A percentile compares a stretch with the other conserved stretches of the same genome.
phyloP scores from a whole-genome alignment of 2,797 vertebrate genomes.

The Channallabes apus region DNA sequence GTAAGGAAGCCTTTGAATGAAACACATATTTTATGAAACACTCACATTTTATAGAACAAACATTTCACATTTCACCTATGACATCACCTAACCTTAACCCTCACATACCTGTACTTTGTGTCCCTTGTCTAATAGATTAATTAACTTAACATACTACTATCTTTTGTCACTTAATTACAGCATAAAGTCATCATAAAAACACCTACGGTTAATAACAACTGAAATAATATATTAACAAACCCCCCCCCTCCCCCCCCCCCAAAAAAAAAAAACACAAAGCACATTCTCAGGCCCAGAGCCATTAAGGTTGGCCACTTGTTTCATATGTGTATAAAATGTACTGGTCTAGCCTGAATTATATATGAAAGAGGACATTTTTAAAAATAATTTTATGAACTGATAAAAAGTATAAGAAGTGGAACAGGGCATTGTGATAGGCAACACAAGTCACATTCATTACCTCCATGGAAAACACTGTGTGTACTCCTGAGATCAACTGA shows the following conservation, averaged over 20 bases:
- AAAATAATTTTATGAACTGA: not conserved
- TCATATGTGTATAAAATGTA: constrained; percentile 45
- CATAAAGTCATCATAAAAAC: not conserved
- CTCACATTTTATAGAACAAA: not conserved
- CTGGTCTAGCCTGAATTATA: constrained; percentile 60
- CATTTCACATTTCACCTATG: not conserved
- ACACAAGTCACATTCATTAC: constrained; percentile 39
- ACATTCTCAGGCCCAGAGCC: not conserved
- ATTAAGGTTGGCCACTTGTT: not conserved
- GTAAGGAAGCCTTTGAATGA: not conserved
- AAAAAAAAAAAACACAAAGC: not conserved
- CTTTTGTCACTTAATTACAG: not conserved
- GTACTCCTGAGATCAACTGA: constrained; percentile 24
- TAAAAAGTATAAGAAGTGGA: constrained; percentile 48
- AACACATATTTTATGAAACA: not conserved
- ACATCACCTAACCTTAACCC: not conserved
- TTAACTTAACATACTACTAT: not conserved
- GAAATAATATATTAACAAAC: not conserved
- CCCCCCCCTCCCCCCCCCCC: no score
- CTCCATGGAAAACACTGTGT: constrained; percentile 25
- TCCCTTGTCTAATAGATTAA: not conserved
- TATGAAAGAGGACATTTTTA: constrained; percentile 50
- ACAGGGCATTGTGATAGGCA: constrained; percentile 25
- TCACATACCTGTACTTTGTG: not conserved
- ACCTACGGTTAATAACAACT: not conserved